These are phyloP conservation scores for Probosciger aterrimus DNA, from an alignment of 2,113 vertebrate genomes.

Conservation along the genomic window DNA sequence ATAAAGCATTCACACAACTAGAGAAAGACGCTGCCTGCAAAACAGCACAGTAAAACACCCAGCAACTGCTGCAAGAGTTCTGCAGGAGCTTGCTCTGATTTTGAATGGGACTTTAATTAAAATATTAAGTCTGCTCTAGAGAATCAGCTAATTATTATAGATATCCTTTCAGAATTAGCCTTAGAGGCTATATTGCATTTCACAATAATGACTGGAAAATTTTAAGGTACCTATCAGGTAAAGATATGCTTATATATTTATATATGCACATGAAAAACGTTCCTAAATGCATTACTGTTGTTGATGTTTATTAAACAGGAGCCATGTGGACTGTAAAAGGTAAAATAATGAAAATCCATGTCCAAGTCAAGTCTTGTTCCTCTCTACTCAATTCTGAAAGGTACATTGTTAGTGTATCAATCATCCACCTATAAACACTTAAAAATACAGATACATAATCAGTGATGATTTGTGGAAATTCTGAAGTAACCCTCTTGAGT, in stretches of 20 bases:
- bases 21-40: neutral
- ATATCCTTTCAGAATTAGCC: neutral
- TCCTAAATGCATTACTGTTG: neutral
- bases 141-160: conserved; percentile 40
- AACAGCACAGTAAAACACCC: neutral
- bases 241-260: neutral
- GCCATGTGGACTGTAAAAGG: neutral
- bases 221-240: neutral
- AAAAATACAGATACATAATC: conserved; percentile 31
- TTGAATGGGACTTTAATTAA: neutral
- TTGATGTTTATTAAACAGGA: neutral
- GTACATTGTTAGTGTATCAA: neutral
- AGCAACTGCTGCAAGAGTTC: neutral
- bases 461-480: conserved; percentile 43
- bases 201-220: neutral
- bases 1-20: neutral
- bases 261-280: neutral
- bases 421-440: conserved; percentile 13
- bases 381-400: neutral
- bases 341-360: conserved; percentile 9
- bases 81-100: neutral
- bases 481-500: conserved; percentile 37
- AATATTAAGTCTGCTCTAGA: neutral
- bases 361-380: neutral
- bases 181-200: neutral